Conservation (phyloP, 2,888 invertebrate species). For the Fissipunctia ypsillon region DNA sequence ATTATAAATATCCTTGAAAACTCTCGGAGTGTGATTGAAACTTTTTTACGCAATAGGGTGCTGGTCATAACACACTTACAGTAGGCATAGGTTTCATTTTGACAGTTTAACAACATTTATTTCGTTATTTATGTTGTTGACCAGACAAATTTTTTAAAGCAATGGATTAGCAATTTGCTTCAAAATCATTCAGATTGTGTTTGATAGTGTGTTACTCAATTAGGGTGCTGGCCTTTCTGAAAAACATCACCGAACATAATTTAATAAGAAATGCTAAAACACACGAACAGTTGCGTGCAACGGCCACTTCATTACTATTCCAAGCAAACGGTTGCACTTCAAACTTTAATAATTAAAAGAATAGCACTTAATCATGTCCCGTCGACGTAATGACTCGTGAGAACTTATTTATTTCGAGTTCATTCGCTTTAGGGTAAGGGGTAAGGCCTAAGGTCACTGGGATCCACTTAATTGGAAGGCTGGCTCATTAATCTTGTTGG, state of each 20-base stretch:
- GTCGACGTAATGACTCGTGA: constrained; percentile 32
- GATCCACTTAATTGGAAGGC: constrained; percentile 52
- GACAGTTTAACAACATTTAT: too few relatives aligned
- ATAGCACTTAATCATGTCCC: constrained; percentile 43
- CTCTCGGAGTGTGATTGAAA: too few relatives aligned
- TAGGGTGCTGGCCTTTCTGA: background rate
- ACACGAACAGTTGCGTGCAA: background rate
- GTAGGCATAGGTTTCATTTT: too few relatives aligned
- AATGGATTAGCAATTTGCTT: too few relatives aligned
- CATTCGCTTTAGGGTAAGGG: constrained; percentile 31
- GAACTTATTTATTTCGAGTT: constrained; percentile 51
- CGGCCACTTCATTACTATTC: background rate
- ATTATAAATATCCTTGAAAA: too few relatives aligned
- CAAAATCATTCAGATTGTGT: too few relatives aligned
- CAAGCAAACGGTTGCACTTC: constrained; percentile 15
- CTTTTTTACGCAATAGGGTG: too few relatives aligned
- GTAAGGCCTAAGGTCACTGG: constrained; percentile 38
- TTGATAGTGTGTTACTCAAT: too few relatives aligned
- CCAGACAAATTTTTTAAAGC: too few relatives aligned
- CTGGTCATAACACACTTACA: too few relatives aligned
- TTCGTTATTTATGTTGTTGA: too few relatives aligned
- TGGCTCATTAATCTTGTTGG: constrained; percentile 51
- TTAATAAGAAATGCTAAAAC: background rate
- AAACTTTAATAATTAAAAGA: constrained; percentile 55
- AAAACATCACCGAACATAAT: background rate